These are phyloP conservation scores for Chesias legatella DNA, from an alignment of 2,888 invertebrate genomes.

Conservation along the genomic window DNA sequence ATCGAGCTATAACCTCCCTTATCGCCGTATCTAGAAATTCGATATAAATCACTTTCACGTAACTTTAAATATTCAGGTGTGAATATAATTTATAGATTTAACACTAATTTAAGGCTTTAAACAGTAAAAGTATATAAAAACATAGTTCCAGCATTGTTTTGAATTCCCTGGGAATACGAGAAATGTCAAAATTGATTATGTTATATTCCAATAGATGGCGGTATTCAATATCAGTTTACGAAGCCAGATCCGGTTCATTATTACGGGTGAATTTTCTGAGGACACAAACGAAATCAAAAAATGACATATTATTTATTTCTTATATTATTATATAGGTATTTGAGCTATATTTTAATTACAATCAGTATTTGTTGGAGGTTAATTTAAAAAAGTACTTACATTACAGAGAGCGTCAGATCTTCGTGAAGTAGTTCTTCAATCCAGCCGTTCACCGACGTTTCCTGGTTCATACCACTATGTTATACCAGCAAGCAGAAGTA, in stretches of 20 bases:
- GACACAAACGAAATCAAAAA: no score
- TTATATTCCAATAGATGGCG: constrained; percentile 36
- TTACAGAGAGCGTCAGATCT: no score
- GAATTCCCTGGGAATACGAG: constrained; percentile 30
- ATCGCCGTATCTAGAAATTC: constrained; percentile 19
- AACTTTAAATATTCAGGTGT: not conserved
- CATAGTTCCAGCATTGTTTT: constrained; percentile 34
- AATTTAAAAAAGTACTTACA: no score
- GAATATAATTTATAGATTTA: constrained; percentile 3
- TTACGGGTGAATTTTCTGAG: no score
- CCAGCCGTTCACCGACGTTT: no score
- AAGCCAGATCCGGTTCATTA: constrained; percentile 24
- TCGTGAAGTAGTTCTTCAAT: no score
- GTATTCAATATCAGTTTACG: constrained; percentile 33
- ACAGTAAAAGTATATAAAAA: constrained; percentile 30
- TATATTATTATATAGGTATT: no score
- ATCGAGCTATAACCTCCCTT: constrained; percentile 31
- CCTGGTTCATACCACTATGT: no score
- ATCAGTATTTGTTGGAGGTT: no score
- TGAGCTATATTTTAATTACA: no score
- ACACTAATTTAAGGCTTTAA: constrained; percentile 5
- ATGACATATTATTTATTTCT: no score
- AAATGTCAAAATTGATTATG: constrained; percentile 39
- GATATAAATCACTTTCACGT: constrained; percentile 8
- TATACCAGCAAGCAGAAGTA: no score